A percentile compares a stretch with the other conserved stretches of the same genome.
Evolutionary conservation across 2,888 invertebrate species (phyloP).

Genomic region (Rhamnusium bicolor): DNA sequence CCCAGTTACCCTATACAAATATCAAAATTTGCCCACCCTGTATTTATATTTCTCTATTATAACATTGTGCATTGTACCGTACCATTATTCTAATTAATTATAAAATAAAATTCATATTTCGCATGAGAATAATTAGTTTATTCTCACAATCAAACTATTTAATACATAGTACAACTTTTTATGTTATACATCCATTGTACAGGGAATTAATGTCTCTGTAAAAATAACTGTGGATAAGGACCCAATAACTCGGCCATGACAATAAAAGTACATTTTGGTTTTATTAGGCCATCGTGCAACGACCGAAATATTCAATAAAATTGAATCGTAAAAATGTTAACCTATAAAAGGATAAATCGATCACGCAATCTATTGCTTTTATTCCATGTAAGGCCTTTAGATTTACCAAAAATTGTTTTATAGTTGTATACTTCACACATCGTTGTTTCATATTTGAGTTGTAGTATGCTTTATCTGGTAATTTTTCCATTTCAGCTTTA

Average conservation of each 20-base stretch:
- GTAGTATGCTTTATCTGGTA: not conserved
- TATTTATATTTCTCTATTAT: too few relatives aligned
- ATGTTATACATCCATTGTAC: not conserved
- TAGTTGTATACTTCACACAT: not conserved
- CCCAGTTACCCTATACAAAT: too few relatives aligned
- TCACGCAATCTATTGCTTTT: slow-evolving; percentile 38
- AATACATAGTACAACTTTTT: not conserved
- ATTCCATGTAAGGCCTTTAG: slow-evolving; percentile 12
- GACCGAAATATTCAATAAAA: slow-evolving; percentile 46
- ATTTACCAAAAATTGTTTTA: slow-evolving; percentile 7
- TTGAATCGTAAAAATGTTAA: slow-evolving; percentile 43
- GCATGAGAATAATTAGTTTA: not conserved
- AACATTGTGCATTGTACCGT: too few relatives aligned
- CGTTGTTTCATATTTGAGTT: not conserved
- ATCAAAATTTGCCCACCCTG: too few relatives aligned
- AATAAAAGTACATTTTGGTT: slow-evolving; percentile 12
- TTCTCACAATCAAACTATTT: not conserved
- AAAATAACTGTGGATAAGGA: not conserved
- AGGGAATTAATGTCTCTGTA: not conserved
- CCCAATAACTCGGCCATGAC: slow-evolving; percentile 6
- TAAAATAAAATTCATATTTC: not conserved
- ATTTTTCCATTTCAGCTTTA: not conserved
- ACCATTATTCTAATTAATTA: too few relatives aligned
- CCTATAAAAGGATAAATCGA: slow-evolving; percentile 43
- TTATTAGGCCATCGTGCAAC: slow-evolving; percentile 26